A percentile compares a stretch with the other conserved stretches of the same genome.
phyloP scores from a whole-genome alignment of 2,888 invertebrate genomes.

The Eristalis arbustorum region DNA sequence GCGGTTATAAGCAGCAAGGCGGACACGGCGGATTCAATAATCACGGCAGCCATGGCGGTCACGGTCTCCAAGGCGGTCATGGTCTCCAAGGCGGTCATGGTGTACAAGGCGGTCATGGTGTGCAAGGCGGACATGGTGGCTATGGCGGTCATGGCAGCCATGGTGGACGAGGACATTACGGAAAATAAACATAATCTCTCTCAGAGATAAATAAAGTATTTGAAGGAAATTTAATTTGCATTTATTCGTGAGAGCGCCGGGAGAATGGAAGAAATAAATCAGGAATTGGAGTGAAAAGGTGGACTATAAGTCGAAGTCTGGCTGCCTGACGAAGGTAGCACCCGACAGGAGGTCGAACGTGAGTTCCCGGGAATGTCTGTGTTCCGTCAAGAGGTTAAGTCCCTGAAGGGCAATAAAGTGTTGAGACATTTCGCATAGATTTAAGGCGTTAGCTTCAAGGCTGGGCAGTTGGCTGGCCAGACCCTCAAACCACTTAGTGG shows the following conservation, averaged over 20 bases:
- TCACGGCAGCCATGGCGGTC: conserved; percentile 3
- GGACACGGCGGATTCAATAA: neutral
- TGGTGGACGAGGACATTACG: neutral
- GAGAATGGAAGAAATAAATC: no score
- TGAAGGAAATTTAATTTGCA: neutral
- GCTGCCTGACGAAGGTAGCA: no score
- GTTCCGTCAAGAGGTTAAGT: no score
- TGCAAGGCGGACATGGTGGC: neutral
- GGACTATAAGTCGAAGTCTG: no score
- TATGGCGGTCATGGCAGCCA: neutral
- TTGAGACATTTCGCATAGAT: no score
- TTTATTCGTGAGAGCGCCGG: neutral
- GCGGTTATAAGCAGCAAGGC: neutral
- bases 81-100: neutral
- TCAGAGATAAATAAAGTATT: neutral
- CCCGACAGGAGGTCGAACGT: no score
- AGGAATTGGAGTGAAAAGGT: no score
- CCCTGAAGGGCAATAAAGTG: no score
- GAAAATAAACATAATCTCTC: neutral
- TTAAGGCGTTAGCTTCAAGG: no score
- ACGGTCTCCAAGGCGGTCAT: neutral
- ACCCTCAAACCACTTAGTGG: no score
- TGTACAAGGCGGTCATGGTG: neutral
- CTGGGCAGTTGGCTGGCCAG: no score
- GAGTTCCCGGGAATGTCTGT: no score